A percentile compares a stretch with the other conserved stretches of the same genome.
Conservation (phyloP, 2,888 invertebrate genomes). For the Lasiommata megera region DNA sequence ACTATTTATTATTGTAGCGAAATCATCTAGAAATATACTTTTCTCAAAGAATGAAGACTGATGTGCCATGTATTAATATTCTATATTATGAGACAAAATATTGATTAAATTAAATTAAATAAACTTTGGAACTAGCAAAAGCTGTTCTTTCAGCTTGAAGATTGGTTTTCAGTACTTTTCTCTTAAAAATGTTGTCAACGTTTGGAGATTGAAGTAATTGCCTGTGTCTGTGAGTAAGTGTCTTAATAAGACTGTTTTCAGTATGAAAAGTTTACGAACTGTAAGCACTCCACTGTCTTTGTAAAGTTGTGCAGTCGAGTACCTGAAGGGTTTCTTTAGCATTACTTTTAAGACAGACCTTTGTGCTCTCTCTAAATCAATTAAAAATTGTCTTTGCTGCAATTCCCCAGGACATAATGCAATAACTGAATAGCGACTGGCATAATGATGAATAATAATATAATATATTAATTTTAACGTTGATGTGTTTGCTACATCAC, state of each 20-base stretch:
- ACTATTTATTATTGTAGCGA: too few species aligned
- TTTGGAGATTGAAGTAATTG: neutral
- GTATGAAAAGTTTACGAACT: constrained; percentile 2
- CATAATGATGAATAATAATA: constrained; percentile 1
- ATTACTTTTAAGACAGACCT: constrained; percentile 10
- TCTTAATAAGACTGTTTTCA: neutral
- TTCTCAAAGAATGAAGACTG: too few species aligned
- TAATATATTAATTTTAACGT: constrained; percentile 6
- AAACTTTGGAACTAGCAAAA: too few species aligned
- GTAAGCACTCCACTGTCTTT: constrained; percentile 8
- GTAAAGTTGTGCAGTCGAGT: constrained; percentile 6
- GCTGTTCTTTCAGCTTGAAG: neutral
- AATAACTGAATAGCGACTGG: constrained; percentile 13
- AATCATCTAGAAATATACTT: too few species aligned
- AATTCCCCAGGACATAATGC: constrained; percentile 16
- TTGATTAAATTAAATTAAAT: too few species aligned
- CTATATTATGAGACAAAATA: too few species aligned
- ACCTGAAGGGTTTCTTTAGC: constrained; percentile 4
- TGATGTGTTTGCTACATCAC: neutral
- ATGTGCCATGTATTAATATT: too few species aligned
- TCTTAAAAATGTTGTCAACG: neutral
- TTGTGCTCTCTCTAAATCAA: constrained; percentile 11
- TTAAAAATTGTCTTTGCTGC: constrained; percentile 9
- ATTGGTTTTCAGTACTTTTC: neutral
- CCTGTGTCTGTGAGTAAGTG: too few species aligned